Conservation (phyloP, 2,113 vertebrate genomes). For the Lophura nycthemera region DNA sequence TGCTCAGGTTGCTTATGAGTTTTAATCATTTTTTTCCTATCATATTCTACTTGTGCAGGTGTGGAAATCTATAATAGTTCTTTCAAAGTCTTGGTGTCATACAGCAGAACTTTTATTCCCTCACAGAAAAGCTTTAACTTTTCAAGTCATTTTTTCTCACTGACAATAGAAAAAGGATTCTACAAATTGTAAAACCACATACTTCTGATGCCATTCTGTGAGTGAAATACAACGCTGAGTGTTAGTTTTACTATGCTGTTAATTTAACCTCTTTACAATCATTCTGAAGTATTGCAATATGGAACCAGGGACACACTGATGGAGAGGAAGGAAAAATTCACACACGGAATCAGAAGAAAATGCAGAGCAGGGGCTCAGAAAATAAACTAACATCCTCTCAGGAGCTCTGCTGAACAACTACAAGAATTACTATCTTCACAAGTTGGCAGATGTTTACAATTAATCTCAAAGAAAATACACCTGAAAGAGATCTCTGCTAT, state of each 20-base stretch:
- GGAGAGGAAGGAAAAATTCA: background rate
- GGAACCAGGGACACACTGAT: background rate
- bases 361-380: background rate
- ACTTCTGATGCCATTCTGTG: background rate
- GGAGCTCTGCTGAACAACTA: background rate
- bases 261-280: background rate
- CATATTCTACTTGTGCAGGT: background rate
- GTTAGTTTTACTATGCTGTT: background rate
- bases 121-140: background rate
- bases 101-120: background rate
- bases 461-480: background rate
- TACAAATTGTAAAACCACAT: background rate
- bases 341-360: background rate
- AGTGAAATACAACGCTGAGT: background rate
- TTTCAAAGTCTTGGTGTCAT: background rate
- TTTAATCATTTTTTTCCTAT: background rate
- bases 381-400: background rate
- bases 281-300: background rate
- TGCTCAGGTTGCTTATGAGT: slow-evolving; percentile 46
- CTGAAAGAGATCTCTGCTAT: slow-evolving; percentile 10
- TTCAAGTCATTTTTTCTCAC: background rate
- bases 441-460: background rate
- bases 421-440: background rate
- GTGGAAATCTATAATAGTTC: background rate
- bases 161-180: background rate